Conservation (phyloP, 2,888 invertebrate genomes). For the Theristus sp. region DNA sequence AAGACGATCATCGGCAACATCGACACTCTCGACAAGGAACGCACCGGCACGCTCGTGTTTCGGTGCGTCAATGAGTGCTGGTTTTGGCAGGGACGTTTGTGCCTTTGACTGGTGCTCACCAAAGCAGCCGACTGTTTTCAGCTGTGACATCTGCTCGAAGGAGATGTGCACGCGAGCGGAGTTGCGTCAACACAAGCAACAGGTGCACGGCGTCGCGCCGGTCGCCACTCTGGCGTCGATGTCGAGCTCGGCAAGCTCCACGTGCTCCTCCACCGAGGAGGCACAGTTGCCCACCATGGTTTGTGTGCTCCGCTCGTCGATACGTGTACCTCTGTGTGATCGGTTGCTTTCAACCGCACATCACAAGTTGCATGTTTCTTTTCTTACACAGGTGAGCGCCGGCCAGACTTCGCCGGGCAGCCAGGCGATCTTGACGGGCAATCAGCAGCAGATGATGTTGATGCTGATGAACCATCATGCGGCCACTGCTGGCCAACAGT, state of each 20-base stretch:
- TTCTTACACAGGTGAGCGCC: too few species aligned
- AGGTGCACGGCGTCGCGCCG: slow-evolving; percentile 66
- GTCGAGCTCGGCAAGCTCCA: neutral
- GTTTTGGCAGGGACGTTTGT: neutral
- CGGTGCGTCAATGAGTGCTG: slow-evolving; percentile 8
- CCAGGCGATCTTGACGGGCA: neutral
- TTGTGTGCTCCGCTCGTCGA: too few species aligned
- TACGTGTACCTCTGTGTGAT: too few species aligned
- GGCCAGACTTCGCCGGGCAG: neutral
- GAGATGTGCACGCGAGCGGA: slow-evolving; percentile 96
- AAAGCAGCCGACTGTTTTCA: too few species aligned
- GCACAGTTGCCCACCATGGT: slow-evolving; percentile 1
- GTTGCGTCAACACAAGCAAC: slow-evolving; percentile 85
- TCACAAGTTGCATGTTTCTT: too few species aligned
- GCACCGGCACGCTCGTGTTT: slow-evolving; percentile 20
- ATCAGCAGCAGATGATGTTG: too few species aligned
- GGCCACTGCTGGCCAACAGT: too few species aligned
- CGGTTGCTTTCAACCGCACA: too few species aligned
- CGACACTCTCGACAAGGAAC: slow-evolving; percentile 24
- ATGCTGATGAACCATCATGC: too few species aligned
- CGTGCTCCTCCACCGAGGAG: neutral
- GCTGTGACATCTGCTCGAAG: slow-evolving; percentile 92
- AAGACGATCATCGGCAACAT: slow-evolving; percentile 29
- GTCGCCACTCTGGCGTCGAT: neutral
- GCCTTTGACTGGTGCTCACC: neutral